Conservation (phyloP, 2,888 invertebrate genomes). For the Ceramica pisi region DNA sequence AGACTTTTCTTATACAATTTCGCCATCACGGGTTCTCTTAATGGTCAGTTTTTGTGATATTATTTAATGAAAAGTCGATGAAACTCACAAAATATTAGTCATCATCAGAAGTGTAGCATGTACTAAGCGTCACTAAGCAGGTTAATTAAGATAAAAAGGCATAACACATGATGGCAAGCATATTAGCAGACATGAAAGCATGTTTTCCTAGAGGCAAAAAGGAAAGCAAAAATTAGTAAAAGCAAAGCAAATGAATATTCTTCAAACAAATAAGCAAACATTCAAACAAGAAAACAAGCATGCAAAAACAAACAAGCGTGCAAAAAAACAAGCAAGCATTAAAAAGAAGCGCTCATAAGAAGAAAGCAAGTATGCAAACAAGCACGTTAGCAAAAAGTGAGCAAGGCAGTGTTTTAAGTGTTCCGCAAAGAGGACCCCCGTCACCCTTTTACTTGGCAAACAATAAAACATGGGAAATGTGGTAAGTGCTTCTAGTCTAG, state of each 20-base stretch:
- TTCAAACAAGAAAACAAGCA: constrained; percentile 10
- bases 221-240: constrained; percentile 2
- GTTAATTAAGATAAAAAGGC: constrained; percentile 10
- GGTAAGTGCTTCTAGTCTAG: constrained; percentile 23
- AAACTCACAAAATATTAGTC: neutral
- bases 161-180: constrained; percentile 26
- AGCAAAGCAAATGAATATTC: constrained; percentile 4
- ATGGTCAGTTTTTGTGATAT: neutral
- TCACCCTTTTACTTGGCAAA: constrained; percentile 16
- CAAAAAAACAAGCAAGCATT: constrained; percentile 13
- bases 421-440: constrained; percentile 13
- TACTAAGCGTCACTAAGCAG: constrained; percentile 51
- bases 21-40: neutral
- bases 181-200: constrained; percentile 14
- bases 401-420: constrained; percentile 42
- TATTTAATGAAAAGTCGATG: neutral
- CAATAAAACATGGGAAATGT: constrained; percentile 21
- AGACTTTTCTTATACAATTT: neutral
- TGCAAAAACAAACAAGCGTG: constrained; percentile 10
- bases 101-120: constrained; percentile 17
- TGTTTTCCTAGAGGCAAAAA: constrained; percentile 6
- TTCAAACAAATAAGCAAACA: constrained; percentile 20
- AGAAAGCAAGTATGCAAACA: constrained; percentile 23
- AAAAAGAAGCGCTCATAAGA: neutral
- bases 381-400: constrained; percentile 29